Evolutionary conservation across 1,140 invertebrate species (phyloP).

Genomic region (Oscheius sp.): DNA sequence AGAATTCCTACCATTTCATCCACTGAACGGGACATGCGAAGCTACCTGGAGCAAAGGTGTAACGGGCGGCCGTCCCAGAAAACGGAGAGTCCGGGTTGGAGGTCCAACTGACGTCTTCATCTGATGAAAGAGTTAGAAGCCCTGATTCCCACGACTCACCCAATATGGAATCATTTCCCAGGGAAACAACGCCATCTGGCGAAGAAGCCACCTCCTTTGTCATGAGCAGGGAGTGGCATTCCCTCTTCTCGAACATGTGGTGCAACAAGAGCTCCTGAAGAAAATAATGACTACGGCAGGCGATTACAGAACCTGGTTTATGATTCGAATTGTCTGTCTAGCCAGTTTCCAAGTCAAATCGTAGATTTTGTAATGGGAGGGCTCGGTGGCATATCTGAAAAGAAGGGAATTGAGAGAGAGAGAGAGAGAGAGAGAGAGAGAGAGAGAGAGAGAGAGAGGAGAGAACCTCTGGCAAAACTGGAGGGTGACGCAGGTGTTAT

Average conservation of each 20-base stretch:
- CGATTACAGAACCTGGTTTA: neutral
- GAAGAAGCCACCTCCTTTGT: neutral
- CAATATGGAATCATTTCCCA: no score
- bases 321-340: neutral
- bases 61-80: neutral
- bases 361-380: neutral
- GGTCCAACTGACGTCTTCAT: no score
- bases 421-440: no score
- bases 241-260: neutral
- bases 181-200: no score
- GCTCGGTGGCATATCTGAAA: neutral
- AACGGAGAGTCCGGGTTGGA: no score
- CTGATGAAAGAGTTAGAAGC: no score
- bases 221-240: neutral
- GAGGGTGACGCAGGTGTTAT: neutral
- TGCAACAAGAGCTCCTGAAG: neutral
- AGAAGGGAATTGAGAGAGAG: no score
- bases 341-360: neutral
- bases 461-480: conserved; percentile 3
- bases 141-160: no score
- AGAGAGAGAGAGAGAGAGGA: no score
- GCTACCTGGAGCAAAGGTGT: neutral
- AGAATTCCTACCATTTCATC: neutral
- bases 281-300: neutral
- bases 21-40: neutral